Percentiles rank a stretch among this genome's conserved stretches.
phyloP scores from a whole-genome alignment of 30 jellyfish, hydroid and myxozoan genomes.

The Clytia hemisphaerica region DNA sequence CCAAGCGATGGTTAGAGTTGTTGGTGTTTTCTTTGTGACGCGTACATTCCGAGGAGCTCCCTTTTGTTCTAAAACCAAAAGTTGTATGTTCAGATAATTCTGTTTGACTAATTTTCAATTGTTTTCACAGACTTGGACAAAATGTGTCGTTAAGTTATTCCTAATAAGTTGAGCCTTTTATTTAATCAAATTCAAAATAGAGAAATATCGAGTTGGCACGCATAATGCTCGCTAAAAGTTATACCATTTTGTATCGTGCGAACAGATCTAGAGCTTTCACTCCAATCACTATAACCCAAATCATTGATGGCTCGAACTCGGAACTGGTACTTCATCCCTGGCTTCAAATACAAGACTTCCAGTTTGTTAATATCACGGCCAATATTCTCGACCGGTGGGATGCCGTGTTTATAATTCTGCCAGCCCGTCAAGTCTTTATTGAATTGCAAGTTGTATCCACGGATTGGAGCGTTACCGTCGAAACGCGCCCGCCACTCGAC shows the following conservation, averaged over 20 bases:
- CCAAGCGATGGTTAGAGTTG: constrained; percentile 70
- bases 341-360: constrained; percentile 38
- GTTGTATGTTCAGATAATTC: neutral
- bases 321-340: constrained; percentile 66
- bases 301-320: constrained; percentile 85
- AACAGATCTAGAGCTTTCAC: constrained; percentile 39
- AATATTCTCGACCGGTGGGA: constrained; percentile 22
- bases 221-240: too few relatives aligned
- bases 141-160: too few relatives aligned
- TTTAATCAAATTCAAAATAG: neutral
- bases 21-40: constrained; percentile 48
- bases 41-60: constrained; percentile 80
- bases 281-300: constrained; percentile 85
- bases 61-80: constrained; percentile 40
- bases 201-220: too few relatives aligned
- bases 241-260: constrained; percentile 59
- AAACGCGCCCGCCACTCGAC: constrained; percentile 80
- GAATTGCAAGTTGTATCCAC: constrained; percentile 69
- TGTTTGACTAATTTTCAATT: neutral
- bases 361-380: constrained; percentile 36
- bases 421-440: constrained; percentile 66
- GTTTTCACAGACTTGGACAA: too few relatives aligned
- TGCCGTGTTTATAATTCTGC: constrained; percentile 41
- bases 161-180: too few relatives aligned
- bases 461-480: constrained; percentile 78